Base-by-base conservation (phyloP, 1,140 invertebrate genomes). In the Acyrthosiphon pisum region DNA sequence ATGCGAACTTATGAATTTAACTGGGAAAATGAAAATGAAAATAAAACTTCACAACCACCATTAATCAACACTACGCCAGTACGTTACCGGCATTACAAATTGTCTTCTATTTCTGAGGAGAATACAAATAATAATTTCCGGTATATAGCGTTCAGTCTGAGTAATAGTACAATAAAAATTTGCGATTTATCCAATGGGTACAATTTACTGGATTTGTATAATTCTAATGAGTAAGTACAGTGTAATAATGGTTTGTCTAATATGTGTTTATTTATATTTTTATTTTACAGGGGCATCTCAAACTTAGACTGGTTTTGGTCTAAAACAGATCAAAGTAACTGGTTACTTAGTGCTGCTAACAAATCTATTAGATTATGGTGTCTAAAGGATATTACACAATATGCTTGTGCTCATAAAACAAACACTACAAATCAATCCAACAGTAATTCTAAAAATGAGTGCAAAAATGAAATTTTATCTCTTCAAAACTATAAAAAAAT, bases 281-380 rank as follows among this genome's bases (percentile, higher is more conserved):
- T n/a, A 20, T 18, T 3, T 93, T 84, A 23, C 30, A 93, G 91
- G n/a, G 48, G 11, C 7, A 86, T 93, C 20, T 86, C 56, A 23
- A 56, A 84, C 22, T 37, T 93, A 14, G 91, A 93, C n/a, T 93
- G 91, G 91, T 84, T 86, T 50, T 93, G 76, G 91, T 93, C 91
- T n/a, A 53, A 44, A 30, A 86, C 22, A 20, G 91, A 84, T 83
- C 91, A 53, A 30, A 83, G 44, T 92, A 37, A 41, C 23, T 93
- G 91, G 91, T 93, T 93, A 30, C 81, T 93, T 41, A 56, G 91
- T 56, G 91, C 91, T 56, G 35, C 91, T 26, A 50, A 93, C n/a
- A 84, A 83, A 86, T 93, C 81, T 53, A 53, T 93, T 93, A 53
- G 81, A 84, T 84, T 93, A 18, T 93, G 91, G 91, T 41, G 91